Conservation (phyloP, 2,113 vertebrate species). For the Regulus satrapa region DNA sequence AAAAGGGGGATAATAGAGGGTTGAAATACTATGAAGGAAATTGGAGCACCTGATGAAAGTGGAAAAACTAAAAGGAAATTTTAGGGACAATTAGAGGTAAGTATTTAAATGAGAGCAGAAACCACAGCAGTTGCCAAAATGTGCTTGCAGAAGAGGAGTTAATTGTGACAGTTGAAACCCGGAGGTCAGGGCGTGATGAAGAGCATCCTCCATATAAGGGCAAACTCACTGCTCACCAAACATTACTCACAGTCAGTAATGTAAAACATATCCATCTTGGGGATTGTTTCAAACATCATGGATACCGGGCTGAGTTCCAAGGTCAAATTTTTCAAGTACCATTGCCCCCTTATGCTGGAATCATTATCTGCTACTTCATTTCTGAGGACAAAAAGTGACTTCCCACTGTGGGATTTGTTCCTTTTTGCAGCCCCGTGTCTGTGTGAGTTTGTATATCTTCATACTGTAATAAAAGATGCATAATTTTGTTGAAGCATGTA, state of each 20-base stretch:
- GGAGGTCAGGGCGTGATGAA: neutral
- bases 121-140: neutral
- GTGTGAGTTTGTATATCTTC: neutral
- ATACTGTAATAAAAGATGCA: neutral
- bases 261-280: neutral
- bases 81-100: neutral
- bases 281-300: neutral
- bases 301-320: neutral
- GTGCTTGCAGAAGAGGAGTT: neutral
- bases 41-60: neutral
- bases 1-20: neutral
- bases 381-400: neutral
- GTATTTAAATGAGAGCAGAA: neutral
- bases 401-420: neutral
- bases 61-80: neutral
- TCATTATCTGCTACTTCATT: neutral
- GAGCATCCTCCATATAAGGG: neutral
- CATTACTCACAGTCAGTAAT: neutral
- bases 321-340: slow-evolving; percentile 1
- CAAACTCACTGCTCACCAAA: neutral
- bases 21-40: neutral
- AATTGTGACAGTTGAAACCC: neutral
- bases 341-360: neutral
- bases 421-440: neutral
- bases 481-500: neutral